Evolutionary conservation across 2,113 vertebrate genomes (phyloP), one percentile per base, ranked within the genome.

Genomic region (Eulacestoma nigropectus): DNA sequence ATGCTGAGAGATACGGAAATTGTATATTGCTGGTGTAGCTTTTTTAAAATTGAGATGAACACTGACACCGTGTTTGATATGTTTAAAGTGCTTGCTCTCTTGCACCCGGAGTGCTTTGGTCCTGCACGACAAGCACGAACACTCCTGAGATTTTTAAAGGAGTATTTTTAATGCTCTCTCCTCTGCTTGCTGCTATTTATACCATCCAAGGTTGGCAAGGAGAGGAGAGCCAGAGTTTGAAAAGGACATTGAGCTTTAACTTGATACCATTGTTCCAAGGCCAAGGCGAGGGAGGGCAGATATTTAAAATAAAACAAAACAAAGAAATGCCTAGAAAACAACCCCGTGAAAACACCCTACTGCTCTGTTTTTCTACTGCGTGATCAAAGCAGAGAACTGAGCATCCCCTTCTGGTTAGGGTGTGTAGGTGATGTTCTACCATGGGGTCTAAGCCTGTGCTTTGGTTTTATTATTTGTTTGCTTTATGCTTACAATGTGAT

Each of bases 121-220:
- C 35, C 69, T 22, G 35, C 21, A 2, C 47, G 20, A 7, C 3
- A 19, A 49, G 73, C 35, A 7, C 35, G 7, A 46, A 6, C 44
- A 2, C 76, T 87, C 78, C 8, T 33, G n/a, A 26, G 65, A 11
- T 16, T 55, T 90, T 68, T 33, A 26, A 13, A 64, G 59, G 26
- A 53, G 5, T 84, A n/a, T 81, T 95, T 93, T 91, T 39, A 55
- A 44, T 53, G 29, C 32, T 67, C 1, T 10, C 72, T 90, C 35
- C 32, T 73, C 83, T 10, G 22, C 84, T 32, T 56, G 70, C 76
- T 83, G 80, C 94, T 96, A 93, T 95, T 96, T 94, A 82, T 96
- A 94, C 64, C 56, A 2, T 2, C 16, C 55, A 59, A 60, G 89
- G 92, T 69, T 96, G 92, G 90, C 79, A 44, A 77, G 84, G 84